Conservation (phyloP, 2,888 invertebrate genomes). For the Noctua janthe region DNA sequence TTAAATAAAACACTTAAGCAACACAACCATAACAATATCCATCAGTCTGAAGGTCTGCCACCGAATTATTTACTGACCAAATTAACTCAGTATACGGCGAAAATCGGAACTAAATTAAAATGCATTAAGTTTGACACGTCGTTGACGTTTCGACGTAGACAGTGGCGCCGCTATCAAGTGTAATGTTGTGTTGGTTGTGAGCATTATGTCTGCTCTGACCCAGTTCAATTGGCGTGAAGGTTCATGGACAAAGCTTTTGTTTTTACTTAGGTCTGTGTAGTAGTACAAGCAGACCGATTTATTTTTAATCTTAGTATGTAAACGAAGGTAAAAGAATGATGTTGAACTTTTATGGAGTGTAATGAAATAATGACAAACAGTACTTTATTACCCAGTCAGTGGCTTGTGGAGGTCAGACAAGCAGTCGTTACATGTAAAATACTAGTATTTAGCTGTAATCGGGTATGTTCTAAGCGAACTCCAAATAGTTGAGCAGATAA, state of each 20-base stretch:
- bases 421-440: neutral
- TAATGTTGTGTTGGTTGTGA: conserved; percentile 23
- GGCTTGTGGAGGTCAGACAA: neutral
- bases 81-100: conserved; percentile 2
- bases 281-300: conserved; percentile 13
- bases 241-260: conserved; percentile 70
- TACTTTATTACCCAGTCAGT: neutral
- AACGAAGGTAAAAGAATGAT: neutral
- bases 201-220: conserved; percentile 62
- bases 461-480: neutral
- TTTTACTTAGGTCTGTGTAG: conserved; percentile 34
- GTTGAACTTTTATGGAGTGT: neutral
- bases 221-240: conserved; percentile 66
- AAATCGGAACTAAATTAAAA: conserved; percentile 35
- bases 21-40: conserved; percentile 4
- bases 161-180: conserved; percentile 32
- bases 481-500: neutral
- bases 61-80: conserved; percentile 55
- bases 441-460: neutral
- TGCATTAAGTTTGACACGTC: conserved; percentile 11
- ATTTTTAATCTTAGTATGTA: neutral
- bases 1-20: conserved; percentile 10
- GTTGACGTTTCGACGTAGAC: neutral
- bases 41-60: conserved; percentile 47
- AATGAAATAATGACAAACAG: neutral